Conservation (phyloP, 2,113 vertebrate genomes). For the Odobenus rosmarus region DNA sequence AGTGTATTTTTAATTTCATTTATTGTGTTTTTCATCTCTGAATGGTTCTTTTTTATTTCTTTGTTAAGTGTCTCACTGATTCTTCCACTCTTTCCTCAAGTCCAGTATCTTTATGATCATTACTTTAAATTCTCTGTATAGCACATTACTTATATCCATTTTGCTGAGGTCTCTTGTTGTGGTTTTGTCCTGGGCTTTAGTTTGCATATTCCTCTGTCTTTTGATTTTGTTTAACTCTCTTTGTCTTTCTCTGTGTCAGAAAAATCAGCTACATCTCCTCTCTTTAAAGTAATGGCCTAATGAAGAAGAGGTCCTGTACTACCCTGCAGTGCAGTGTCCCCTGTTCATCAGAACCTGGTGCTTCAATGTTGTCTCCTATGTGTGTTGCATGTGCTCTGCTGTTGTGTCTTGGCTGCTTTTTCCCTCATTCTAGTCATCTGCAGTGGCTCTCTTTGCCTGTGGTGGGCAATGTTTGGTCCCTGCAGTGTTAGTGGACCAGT, state of each 20-base stretch:
- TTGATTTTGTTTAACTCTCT: background rate
- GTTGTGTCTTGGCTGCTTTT: background rate
- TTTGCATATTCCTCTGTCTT: background rate
- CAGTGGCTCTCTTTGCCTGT: background rate
- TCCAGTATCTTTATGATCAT: background rate
- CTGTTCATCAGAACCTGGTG: background rate
- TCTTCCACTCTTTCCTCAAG: background rate
- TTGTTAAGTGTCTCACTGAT: background rate
- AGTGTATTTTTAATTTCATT: background rate
- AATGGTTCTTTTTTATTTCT: background rate
- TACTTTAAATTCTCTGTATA: background rate
- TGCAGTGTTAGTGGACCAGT: background rate
- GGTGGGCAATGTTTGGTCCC: background rate
- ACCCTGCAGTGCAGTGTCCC: background rate
- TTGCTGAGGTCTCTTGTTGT: background rate
- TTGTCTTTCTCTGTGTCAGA: background rate
- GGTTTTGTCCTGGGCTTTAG: background rate
- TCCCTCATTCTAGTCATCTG: background rate
- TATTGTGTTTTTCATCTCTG: background rate
- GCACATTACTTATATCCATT: background rate
- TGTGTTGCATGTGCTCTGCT: background rate
- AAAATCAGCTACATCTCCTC: background rate
- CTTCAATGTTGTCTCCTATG: background rate
- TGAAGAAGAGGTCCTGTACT: background rate
- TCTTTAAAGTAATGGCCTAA: background rate